These are phyloP conservation scores for Catocala fraxini DNA, from an alignment of 2,888 invertebrate genomes.

Conservation along the genomic window DNA sequence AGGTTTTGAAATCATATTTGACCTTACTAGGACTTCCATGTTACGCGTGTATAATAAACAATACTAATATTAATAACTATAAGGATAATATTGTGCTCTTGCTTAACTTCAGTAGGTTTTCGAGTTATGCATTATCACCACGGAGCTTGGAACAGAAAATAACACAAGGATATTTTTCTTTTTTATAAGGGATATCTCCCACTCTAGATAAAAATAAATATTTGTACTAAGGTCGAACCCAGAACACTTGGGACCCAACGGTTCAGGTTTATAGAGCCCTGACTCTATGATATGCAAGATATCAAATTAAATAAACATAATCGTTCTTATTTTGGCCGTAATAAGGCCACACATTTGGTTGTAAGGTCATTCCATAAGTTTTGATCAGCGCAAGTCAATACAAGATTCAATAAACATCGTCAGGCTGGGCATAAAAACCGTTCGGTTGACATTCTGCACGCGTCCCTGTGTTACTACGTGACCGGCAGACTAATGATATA, in stretches of 20 bases:
- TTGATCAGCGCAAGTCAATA: constrained; percentile 75
- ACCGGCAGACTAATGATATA: constrained; percentile 64
- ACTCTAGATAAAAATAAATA: too few relatives aligned
- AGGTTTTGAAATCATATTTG: constrained; percentile 36
- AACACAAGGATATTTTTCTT: too few relatives aligned
- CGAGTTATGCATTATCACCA: too few relatives aligned
- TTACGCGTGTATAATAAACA: background rate
- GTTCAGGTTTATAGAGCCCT: too few relatives aligned
- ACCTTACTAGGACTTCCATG: constrained; percentile 12
- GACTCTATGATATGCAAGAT: too few relatives aligned
- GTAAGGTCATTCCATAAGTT: constrained; percentile 50
- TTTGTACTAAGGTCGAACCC: too few relatives aligned
- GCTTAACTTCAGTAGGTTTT: too few relatives aligned
- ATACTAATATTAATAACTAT: constrained; percentile 2
- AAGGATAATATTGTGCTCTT: background rate
- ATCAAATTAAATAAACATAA: background rate
- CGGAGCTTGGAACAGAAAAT: too few relatives aligned
- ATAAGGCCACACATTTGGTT: background rate
- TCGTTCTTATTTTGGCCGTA: background rate
- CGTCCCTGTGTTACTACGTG: constrained; percentile 72
- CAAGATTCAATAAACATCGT: constrained; percentile 83
- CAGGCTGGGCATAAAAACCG: constrained; percentile 79
- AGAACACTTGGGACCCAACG: too few relatives aligned
- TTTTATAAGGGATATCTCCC: too few relatives aligned
- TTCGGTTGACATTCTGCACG: constrained; percentile 72